Conservation (phyloP, 2,113 vertebrate genomes). For the Rhodinocichla rosea region DNA sequence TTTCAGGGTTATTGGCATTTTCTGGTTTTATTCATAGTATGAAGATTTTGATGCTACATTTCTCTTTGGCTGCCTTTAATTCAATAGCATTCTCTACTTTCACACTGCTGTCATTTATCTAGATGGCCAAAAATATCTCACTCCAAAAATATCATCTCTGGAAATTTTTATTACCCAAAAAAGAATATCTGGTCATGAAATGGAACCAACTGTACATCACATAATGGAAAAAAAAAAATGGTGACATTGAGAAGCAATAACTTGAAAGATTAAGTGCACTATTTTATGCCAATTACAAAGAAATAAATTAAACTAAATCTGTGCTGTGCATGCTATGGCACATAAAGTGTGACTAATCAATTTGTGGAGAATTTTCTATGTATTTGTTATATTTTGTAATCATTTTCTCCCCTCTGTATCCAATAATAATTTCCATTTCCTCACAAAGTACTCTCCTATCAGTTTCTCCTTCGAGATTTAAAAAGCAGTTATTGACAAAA, state of each 20-base stretch:
- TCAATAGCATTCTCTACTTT: background rate
- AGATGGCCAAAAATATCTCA: background rate
- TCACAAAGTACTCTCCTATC: background rate
- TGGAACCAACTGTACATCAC: background rate
- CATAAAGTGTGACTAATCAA: background rate
- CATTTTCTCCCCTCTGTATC: background rate
- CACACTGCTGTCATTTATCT: background rate
- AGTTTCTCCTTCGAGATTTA: background rate
- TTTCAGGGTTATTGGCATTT: background rate
- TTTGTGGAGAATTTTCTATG: background rate
- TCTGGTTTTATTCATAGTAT: background rate
- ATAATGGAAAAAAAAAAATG: background rate
- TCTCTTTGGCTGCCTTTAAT: background rate
- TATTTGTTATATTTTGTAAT: background rate
- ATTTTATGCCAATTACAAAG: background rate
- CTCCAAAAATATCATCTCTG: background rate
- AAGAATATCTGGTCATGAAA: background rate
- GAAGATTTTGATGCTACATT: background rate
- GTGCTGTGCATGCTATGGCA: background rate
- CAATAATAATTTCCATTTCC: background rate
- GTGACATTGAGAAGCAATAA: background rate
- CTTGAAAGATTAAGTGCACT: background rate
- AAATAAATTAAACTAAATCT: constrained; percentile 8
- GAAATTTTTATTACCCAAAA: background rate
- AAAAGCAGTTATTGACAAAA: background rate